phyloP scores from a whole-genome alignment of 2,797 vertebrate genomes.

The Myripristis jacobus region DNA sequence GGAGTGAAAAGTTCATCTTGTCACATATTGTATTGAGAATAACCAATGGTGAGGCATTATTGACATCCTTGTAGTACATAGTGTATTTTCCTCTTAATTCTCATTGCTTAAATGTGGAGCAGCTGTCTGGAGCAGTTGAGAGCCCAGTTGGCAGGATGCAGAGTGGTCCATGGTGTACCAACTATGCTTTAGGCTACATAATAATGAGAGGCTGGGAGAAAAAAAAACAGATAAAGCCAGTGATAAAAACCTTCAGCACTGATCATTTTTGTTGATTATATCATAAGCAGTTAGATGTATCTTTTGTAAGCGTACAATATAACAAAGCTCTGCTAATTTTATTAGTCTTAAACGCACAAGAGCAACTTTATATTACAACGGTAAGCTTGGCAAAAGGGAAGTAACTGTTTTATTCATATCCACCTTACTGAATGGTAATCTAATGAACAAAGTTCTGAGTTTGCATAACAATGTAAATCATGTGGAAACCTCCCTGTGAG shows the following conservation, averaged over 20 bases:
- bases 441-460: slow-evolving; percentile 34
- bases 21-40: slow-evolving; percentile 41
- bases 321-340: slow-evolving; percentile 5
- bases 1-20: slow-evolving; percentile 52
- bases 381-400: neutral
- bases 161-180: slow-evolving; percentile 60
- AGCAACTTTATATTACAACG: neutral
- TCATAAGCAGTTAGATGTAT: slow-evolving; percentile 19
- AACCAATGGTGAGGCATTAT: slow-evolving; percentile 15
- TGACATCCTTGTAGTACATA: slow-evolving; percentile 47
- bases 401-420: neutral
- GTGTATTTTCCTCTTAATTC: slow-evolving; percentile 53
- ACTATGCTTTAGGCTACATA: slow-evolving; percentile 71
- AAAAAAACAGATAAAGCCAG: slow-evolving; percentile 44
- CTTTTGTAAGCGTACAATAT: slow-evolving; percentile 20
- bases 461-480: slow-evolving; percentile 32
- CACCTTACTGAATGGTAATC: slow-evolving; percentile 15
- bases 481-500: slow-evolving; percentile 41
- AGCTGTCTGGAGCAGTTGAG: slow-evolving; percentile 69
- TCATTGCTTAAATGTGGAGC: slow-evolving; percentile 65
- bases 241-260: slow-evolving; percentile 49
- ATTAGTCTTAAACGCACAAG: neutral
- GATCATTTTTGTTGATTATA: slow-evolving; percentile 41
- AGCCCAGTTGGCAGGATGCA: slow-evolving; percentile 66
- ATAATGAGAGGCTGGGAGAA: slow-evolving; percentile 73